Evolutionary conservation across 2,113 vertebrate species (phyloP).

Genomic region (Brachirus orientalis): DNA sequence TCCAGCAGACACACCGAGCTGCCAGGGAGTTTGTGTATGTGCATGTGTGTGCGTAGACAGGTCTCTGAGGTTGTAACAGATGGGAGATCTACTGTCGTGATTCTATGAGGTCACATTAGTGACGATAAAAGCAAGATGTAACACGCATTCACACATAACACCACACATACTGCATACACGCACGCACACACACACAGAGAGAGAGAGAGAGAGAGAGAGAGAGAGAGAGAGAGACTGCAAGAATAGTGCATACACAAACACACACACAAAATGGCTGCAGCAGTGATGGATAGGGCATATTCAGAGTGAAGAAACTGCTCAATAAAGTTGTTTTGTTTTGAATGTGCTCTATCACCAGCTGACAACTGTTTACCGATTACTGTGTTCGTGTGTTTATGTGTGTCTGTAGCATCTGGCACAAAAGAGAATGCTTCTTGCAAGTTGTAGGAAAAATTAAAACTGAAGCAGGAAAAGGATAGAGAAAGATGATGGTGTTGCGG

Average conservation of each 20-base stretch:
- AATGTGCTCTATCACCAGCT: conserved; percentile 55
- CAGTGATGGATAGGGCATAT: conserved; percentile 59
- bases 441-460: not conserved
- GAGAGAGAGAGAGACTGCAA: conserved; percentile 19
- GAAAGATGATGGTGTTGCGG: conserved; percentile 1
- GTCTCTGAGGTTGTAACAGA: conserved; percentile 70
- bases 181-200: not conserved
- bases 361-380: conserved; percentile 55
- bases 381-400: conserved; percentile 24
- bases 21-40: conserved; percentile 53
- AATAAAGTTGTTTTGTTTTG: conserved; percentile 67
- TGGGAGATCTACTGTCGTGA: conserved; percentile 72
- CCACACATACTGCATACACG: not conserved
- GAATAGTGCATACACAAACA: conserved; percentile 19
- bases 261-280: conserved; percentile 4
- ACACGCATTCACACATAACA: conserved; percentile 5
- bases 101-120: conserved; percentile 71
- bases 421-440: conserved; percentile 41
- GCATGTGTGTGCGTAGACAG: conserved; percentile 37
- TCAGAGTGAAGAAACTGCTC: conserved; percentile 58
- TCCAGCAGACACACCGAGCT: conserved; percentile 71
- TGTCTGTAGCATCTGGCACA: conserved; percentile 57
- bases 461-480: conserved; percentile 6
- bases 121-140: conserved; percentile 49
- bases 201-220: conserved; percentile 11